These are phyloP conservation scores for Megaceryle maxima DNA, from an alignment of 2,113 vertebrate genomes.

Conservation along the genomic window DNA sequence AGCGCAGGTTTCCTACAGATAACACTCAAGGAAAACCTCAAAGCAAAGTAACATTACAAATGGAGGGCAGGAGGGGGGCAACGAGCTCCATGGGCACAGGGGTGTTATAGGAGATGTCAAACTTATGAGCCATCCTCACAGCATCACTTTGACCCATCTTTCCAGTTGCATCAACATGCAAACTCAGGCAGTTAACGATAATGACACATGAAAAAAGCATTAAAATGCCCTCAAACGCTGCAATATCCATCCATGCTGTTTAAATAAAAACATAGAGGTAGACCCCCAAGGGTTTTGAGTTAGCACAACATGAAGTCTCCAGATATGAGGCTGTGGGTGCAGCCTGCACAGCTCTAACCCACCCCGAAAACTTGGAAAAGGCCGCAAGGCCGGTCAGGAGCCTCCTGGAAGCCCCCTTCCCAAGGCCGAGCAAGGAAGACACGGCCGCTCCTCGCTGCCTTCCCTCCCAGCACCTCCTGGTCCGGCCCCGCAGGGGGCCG, in stretches of 20 bases:
- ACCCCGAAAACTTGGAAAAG: not conserved
- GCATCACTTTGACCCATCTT: not conserved
- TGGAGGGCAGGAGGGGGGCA: rapidly evolving
- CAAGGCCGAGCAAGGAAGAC: no score
- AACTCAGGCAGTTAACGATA: rapidly evolving
- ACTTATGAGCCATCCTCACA: not conserved
- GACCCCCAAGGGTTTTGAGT: not conserved
- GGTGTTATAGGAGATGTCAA: not conserved
- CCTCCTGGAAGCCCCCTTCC: not conserved
- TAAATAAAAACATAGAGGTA: not conserved
- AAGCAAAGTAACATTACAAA: not conserved
- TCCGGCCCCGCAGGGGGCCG: not conserved
- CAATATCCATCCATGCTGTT: not conserved
- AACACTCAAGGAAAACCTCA: not conserved
- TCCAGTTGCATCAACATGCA: not conserved
- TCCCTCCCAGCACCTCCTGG: not conserved
- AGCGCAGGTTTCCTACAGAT: not conserved
- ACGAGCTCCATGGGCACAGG: not conserved
- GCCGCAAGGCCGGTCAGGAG: not conserved
- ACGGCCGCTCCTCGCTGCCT: not conserved
- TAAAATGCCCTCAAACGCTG: rapidly evolving
- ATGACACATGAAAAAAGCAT: not conserved
- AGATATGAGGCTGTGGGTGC: rapidly evolving
- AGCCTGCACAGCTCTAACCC: not conserved
- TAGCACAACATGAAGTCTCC: rapidly evolving